A percentile compares a stretch with the other conserved stretches of the same genome.
phyloP scores from a whole-genome alignment of 1,140 invertebrate genomes.

The Drosophila eugracilis region DNA sequence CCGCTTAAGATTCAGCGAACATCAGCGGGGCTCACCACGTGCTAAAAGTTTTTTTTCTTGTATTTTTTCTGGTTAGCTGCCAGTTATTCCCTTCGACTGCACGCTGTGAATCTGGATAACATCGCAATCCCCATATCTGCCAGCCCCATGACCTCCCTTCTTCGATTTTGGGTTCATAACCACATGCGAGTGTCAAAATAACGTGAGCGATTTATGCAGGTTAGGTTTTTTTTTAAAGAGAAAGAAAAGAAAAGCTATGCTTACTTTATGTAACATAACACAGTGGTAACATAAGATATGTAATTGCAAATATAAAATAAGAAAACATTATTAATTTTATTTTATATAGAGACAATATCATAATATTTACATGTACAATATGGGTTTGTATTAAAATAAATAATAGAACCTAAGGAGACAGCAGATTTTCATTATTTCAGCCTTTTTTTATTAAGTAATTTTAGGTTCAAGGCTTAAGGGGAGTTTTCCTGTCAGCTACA shows the following conservation, averaged over 20 bases:
- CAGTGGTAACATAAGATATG: no score
- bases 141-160: slow-evolving; percentile 1
- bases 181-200: neutral
- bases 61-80: slow-evolving; percentile 22
- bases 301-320: no score
- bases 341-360: no score
- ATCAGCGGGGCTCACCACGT: slow-evolving; percentile 29
- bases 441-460: no score
- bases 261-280: no score
- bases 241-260: no score
- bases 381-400: no score
- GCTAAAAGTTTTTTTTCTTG: slow-evolving; percentile 6
- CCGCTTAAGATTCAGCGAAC: slow-evolving; percentile 39
- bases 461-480: no score
- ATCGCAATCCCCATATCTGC: slow-evolving; percentile 14
- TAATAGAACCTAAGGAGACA: no score
- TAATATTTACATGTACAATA: no score
- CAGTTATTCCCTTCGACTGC: slow-evolving; percentile 13
- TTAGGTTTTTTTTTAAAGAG: neutral
- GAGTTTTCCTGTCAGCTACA: neutral
- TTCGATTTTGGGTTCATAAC: neutral
- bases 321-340: no score
- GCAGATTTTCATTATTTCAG: no score
- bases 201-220: slow-evolving; percentile 12
- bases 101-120: slow-evolving; percentile 15